A percentile compares a stretch with the other conserved stretches of the same genome.
Conservation (phyloP, 2,797 vertebrate genomes). For the Caiman crocodilus region DNA sequence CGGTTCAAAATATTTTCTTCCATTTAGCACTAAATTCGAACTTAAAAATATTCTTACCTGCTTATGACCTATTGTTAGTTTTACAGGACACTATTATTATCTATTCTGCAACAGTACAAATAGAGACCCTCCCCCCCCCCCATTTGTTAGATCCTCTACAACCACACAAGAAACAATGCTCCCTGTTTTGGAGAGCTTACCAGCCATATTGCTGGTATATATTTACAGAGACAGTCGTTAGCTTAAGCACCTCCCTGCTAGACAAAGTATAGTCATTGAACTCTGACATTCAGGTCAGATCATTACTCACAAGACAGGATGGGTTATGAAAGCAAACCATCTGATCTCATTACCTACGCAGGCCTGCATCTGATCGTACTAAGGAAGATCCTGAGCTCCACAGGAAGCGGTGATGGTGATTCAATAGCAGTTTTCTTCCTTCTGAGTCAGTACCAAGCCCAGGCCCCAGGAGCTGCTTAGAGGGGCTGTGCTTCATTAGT, state of each 20-base stretch:
- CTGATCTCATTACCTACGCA: neutral
- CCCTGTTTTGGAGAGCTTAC: neutral
- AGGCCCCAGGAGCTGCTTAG: rapidly evolving
- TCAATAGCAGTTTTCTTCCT: neutral
- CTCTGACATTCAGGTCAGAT: neutral
- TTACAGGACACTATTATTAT: neutral
- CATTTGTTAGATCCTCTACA: neutral
- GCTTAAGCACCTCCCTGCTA: neutral
- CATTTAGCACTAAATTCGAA: neutral
- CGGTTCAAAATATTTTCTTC: neutral
- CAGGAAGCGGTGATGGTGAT: neutral
- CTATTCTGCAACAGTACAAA: neutral
- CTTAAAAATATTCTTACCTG: neutral
- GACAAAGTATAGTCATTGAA: neutral
- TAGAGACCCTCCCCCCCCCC: no score
- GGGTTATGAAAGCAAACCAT: neutral
- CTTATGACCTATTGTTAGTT: neutral
- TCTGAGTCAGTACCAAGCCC: neutral
- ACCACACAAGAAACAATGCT: neutral
- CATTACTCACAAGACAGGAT: neutral
- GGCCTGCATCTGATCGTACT: neutral
- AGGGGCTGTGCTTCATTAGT: neutral
- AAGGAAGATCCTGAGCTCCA: neutral
- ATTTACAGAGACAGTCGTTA: neutral
- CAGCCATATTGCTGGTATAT: neutral